Evolutionary conservation across 2,888 invertebrate genomes (phyloP), one percentile per base, ranked within the genome.

Genomic region (Eupeodes latifasciatus): DNA sequence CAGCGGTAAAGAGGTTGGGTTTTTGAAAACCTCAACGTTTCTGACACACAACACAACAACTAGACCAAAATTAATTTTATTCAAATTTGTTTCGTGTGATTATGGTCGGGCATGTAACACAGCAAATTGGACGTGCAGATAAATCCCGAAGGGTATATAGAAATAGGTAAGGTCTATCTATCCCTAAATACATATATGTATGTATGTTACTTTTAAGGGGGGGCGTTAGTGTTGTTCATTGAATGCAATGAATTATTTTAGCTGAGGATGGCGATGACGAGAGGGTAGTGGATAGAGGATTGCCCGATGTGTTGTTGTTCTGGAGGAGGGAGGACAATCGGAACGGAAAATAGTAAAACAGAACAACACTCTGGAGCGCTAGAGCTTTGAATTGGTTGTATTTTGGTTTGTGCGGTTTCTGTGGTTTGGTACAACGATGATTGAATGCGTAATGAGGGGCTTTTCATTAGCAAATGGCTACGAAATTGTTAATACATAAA

Each of bases 21-120:
- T 76, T 72, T 80, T 74, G 34, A 72, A 75, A 87, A 83, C 87
- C 84, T 77, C 84, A 84, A 81, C 76, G 80, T 55, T 77, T 80
- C 77, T 80, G 87, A 84, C 74, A 74, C 80, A 85, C 81, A 88
- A 74, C 83, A 87, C 85, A 88, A 79, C 85, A 89, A 85, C 85
- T 90, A 88, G 87, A 87, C 89, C 85, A 81, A 90, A 89, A 90
- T 90, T 90, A 89, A 90, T 90, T 89, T 90, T 83, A 89, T 89
- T 89, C 85, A 81, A 89, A 90, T 85, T 89, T 85, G 76, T 78
- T 81, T 75, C 81, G 74, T 78, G 81, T 78, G 85, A 88, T 85
- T 88, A 85, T 80, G 87, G 84, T 77, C 55, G 77, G 72, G 81
- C 81, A 71, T 81, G 88, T 88, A 75, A 85, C 78, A 75, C 44